Percentiles rank a stretch among this genome's conserved stretches.
Evolutionary conservation across 92 coral and sea anemone genomes (phyloP).

Genomic region (Micromussa lordhowensis): DNA sequence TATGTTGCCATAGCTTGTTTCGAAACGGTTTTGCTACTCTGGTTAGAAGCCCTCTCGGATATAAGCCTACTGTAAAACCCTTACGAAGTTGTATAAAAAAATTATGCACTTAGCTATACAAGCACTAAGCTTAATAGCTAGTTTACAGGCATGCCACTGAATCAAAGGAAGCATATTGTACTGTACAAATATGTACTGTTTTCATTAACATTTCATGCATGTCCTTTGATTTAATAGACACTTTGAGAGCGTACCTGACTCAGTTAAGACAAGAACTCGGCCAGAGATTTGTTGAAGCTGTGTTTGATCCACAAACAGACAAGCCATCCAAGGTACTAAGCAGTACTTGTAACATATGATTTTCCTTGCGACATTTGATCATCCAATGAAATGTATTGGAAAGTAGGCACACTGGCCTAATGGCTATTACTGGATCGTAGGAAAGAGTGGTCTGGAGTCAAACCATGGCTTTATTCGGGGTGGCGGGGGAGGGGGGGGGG

Average conservation of each 20-base stretch:
- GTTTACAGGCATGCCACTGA: too few relatives aligned
- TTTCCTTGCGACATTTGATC: not conserved
- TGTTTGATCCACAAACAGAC: conserved; percentile 96
- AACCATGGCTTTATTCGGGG: not conserved
- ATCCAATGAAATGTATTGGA: not conserved
- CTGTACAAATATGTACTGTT: too few relatives aligned
- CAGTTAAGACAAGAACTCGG: conserved; percentile 99
- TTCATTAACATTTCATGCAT: not conserved
- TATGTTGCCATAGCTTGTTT: too few relatives aligned
- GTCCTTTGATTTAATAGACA: conserved; percentile 56
- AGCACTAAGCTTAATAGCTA: too few relatives aligned
- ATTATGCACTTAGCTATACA: too few relatives aligned
- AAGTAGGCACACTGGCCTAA: not conserved
- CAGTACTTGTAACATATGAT: not conserved
- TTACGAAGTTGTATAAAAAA: too few relatives aligned
- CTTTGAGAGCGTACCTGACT: conserved; percentile 82
- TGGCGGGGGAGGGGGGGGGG: too few relatives aligned
- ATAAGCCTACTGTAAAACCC: too few relatives aligned
- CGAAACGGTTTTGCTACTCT: too few relatives aligned
- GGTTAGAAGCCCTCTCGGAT: too few relatives aligned
- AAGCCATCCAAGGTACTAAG: conserved; percentile 92
- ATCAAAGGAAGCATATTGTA: too few relatives aligned
- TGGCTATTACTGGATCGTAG: not conserved
- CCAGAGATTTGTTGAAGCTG: conserved; percentile 87
- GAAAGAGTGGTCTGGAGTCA: not conserved